A percentile compares a stretch with the other conserved stretches of the same genome.
Evolutionary conservation across 2,113 vertebrate genomes (phyloP).

Genomic region (Podarcis muralis): DNA sequence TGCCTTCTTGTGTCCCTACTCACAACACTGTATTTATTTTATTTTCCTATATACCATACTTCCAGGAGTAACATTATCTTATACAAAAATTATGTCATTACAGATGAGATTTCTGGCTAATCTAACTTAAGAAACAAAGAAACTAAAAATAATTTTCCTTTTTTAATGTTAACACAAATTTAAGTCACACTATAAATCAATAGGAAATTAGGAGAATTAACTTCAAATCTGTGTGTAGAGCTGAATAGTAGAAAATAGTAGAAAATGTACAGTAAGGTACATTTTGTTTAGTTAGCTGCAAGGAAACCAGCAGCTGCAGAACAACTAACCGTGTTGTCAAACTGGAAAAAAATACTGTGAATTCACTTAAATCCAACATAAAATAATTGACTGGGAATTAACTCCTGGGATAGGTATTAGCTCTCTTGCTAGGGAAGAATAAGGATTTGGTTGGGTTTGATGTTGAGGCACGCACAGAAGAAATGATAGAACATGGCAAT

Average conservation of each 20-base stretch:
- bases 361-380: background rate
- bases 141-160: background rate
- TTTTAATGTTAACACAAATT: background rate
- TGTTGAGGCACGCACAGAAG: no score
- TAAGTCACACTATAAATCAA: background rate
- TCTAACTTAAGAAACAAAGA: background rate
- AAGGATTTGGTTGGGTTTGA: background rate
- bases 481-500: no score
- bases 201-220: background rate
- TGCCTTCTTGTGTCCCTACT: no score
- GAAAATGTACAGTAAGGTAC: no score
- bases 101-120: background rate
- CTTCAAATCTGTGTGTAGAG: background rate
- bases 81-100: no score
- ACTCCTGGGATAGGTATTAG: background rate
- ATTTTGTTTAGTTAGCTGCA: background rate
- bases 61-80: no score
- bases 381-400: background rate
- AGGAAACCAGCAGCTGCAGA: background rate
- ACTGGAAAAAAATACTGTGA: background rate
- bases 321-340: background rate
- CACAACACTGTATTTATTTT: no score
- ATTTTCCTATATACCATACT: no score
- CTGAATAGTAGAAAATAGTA: background rate
- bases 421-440: background rate